Conservation (phyloP, 1,140 invertebrate genomes). For the Palaemon carinicauda region DNA sequence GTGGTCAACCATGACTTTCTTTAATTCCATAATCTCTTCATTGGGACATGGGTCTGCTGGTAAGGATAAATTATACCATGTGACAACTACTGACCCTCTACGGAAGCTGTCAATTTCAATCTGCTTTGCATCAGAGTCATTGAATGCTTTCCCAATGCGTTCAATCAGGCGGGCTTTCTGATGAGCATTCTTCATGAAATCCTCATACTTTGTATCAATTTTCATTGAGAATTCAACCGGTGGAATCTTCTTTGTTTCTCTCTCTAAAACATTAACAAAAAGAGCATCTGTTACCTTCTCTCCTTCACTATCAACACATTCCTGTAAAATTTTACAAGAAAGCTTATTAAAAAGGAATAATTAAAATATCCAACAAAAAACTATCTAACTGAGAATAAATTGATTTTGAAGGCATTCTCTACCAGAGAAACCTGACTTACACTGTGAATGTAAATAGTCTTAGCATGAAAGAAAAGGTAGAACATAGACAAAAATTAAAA, state of each 20-base stretch:
- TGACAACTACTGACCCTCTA: constrained; percentile 69
- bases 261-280: constrained; percentile 75
- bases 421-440: too few species aligned
- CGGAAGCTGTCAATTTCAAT: constrained; percentile 76
- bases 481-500: too few species aligned
- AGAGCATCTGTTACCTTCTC: constrained; percentile 79
- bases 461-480: too few species aligned
- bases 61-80: constrained; percentile 81
- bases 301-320: constrained; percentile 73
- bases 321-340: constrained; percentile 60
- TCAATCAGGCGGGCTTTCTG: constrained; percentile 70
- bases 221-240: constrained; percentile 80
- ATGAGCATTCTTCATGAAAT: constrained; percentile 74
- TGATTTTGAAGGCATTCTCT: too few species aligned
- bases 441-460: too few species aligned
- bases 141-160: constrained; percentile 77
- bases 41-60: constrained; percentile 77
- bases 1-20: constrained; percentile 70
- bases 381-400: too few species aligned
- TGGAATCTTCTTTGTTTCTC: background rate
- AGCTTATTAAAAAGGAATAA: background rate
- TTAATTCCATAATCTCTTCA: constrained; percentile 76
- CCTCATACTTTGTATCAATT: constrained; percentile 76
- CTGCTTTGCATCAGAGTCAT: constrained; percentile 76
- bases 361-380: too few species aligned